Conservation (phyloP, 2,113 vertebrate species). For the Poecilia latipinna region DNA sequence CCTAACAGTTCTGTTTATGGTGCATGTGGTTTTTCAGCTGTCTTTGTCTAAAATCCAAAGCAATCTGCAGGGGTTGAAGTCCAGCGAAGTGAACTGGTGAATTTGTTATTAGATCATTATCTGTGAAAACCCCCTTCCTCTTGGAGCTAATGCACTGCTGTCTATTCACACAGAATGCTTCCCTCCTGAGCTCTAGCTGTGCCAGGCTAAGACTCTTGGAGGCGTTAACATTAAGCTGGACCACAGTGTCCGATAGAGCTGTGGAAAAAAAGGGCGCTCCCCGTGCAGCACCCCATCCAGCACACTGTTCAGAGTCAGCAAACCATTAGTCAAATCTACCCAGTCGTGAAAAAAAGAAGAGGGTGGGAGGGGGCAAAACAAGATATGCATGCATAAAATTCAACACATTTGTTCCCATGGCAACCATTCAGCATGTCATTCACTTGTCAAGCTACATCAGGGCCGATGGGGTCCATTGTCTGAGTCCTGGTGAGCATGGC, state of each 20-base stretch:
- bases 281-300: constrained; percentile 50
- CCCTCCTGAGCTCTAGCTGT: constrained; percentile 57
- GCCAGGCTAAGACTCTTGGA: constrained; percentile 68
- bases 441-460: constrained; percentile 99
- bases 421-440: constrained; percentile 99
- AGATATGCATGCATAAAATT: constrained; percentile 99
- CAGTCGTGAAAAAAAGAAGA: constrained; percentile 60
- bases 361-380: constrained; percentile 61
- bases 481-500: constrained; percentile 87
- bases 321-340: constrained; percentile 80
- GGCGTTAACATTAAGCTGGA: constrained; percentile 73
- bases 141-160: constrained; percentile 51
- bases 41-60: constrained; percentile 41
- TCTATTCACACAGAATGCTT: constrained; percentile 57
- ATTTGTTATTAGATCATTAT: constrained; percentile 71
- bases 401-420: constrained; percentile 99
- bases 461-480: constrained; percentile 97
- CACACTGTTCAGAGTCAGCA: constrained; percentile 72
- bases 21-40: constrained; percentile 24
- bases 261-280: constrained; percentile 50
- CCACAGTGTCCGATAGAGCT: constrained; percentile 68
- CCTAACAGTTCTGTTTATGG: constrained; percentile 25
- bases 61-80: constrained; percentile 36
- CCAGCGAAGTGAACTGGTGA: constrained; percentile 46
- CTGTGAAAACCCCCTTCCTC: constrained; percentile 50